Percentiles rank a stretch among this genome's conserved stretches.
Evolutionary conservation across 2,888 invertebrate species (phyloP).

Genomic region (Oscheius sp.): DNA sequence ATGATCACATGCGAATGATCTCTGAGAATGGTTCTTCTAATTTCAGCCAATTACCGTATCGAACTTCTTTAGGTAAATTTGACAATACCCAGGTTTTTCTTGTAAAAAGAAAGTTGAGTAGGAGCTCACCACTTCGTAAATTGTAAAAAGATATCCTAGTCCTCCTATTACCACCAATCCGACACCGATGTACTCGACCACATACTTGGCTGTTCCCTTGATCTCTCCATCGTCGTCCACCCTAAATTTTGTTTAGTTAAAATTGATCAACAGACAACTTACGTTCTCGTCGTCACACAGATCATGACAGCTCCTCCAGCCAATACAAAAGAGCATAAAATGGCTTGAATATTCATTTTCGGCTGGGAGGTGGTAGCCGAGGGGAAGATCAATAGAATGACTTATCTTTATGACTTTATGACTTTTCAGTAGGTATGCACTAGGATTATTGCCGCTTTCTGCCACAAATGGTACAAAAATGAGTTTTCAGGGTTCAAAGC

Average conservation of each 20-base stretch:
- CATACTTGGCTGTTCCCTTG: slow-evolving; percentile 39
- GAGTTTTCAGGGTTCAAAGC: slow-evolving; percentile 34
- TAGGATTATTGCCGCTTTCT: not conserved
- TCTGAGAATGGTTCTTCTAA: too few relatives aligned
- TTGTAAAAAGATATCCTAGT: slow-evolving; percentile 46
- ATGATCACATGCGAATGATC: too few relatives aligned
- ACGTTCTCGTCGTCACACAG: slow-evolving; percentile 54
- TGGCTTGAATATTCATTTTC: slow-evolving; percentile 55
- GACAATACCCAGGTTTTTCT: too few relatives aligned
- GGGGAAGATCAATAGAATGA: slow-evolving; percentile 20
- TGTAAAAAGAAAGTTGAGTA: too few relatives aligned
- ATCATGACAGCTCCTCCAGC: slow-evolving; percentile 52
- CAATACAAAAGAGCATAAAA: slow-evolving; percentile 52
- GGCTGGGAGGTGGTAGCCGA: not conserved
- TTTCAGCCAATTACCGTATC: too few relatives aligned
- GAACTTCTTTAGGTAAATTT: too few relatives aligned
- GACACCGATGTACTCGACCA: slow-evolving; percentile 40
- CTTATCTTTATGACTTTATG: slow-evolving; percentile 25
- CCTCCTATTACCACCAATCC: slow-evolving; percentile 45
- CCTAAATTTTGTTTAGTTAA: slow-evolving; percentile 25
- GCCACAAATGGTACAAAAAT: not conserved
- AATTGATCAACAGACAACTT: not conserved
- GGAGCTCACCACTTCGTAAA: slow-evolving; percentile 43
- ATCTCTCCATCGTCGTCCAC: slow-evolving; percentile 50
- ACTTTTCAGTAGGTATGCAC: not conserved